These are phyloP conservation scores for Caenorhabditis sinica DNA, from an alignment of 2,888 invertebrate species.

Conservation along the genomic window DNA sequence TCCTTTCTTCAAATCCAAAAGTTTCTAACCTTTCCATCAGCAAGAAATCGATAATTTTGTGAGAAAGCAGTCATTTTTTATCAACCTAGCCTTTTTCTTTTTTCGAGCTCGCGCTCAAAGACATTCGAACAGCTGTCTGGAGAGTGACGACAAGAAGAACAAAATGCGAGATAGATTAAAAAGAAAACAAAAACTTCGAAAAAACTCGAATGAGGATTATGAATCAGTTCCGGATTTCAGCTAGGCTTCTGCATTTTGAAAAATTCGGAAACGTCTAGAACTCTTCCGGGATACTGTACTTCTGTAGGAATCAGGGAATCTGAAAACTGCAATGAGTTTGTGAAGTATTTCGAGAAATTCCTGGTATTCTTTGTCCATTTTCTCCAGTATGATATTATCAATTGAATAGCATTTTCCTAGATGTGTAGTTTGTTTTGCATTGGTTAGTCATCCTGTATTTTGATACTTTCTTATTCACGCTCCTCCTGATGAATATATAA, in stretches of 20 bases:
- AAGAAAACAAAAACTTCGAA: not conserved
- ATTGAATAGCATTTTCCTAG: not conserved
- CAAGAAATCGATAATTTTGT: not conserved
- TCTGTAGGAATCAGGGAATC: too few species aligned
- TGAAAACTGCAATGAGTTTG: too few species aligned
- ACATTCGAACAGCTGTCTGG: constrained; percentile 44
- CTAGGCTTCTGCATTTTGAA: not conserved
- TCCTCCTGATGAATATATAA: too few species aligned
- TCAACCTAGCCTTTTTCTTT: constrained; percentile 11
- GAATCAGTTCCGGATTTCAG: not conserved
- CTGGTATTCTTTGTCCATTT: too few species aligned
- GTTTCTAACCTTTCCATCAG: not conserved
- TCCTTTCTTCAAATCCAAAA: too few species aligned
- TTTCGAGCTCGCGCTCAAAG: constrained; percentile 4
- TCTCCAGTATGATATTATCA: too few species aligned
- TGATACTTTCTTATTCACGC: too few species aligned
- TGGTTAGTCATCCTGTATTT: too few species aligned
- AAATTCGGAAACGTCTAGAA: too few species aligned
- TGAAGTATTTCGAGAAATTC: too few species aligned
- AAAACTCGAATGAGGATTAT: constrained; percentile 1
- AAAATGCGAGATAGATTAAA: constrained; percentile 7
- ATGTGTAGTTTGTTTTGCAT: not conserved
- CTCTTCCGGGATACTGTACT: too few species aligned
- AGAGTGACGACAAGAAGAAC: constrained; percentile 29
- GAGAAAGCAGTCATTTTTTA: constrained; percentile 23